phyloP scores from a whole-genome alignment of 2,888 invertebrate genomes.

The Aquatica leii region DNA sequence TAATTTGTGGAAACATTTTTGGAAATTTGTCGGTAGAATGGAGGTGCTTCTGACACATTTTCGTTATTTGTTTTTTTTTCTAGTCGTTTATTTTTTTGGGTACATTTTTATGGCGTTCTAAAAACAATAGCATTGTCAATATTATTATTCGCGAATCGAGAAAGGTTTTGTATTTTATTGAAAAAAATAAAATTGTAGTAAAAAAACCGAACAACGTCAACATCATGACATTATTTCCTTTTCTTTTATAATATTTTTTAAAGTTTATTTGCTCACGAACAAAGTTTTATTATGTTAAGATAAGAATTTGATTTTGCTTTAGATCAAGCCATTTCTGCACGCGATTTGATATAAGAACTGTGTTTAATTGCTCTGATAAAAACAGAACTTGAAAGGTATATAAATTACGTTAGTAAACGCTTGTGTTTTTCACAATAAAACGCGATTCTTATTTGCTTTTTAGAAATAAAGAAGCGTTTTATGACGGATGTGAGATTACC shows the following conservation, averaged over 20 bases:
- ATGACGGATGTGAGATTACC: not conserved
- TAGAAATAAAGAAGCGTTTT: not conserved
- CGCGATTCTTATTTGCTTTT: not conserved
- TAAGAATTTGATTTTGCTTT: conserved; percentile 18
- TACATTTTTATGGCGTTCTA: too few relatives aligned
- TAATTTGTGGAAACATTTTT: too few relatives aligned
- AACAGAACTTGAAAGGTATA: conserved; percentile 9
- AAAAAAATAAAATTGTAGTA: too few relatives aligned
- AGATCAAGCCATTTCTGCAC: conserved; percentile 12
- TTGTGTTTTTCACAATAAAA: not conserved
- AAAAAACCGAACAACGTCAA: too few relatives aligned
- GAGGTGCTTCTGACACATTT: too few relatives aligned
- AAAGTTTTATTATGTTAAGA: conserved; percentile 12
- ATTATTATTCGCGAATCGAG: too few relatives aligned
- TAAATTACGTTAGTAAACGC: conserved; percentile 2
- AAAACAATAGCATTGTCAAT: too few relatives aligned
- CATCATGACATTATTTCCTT: too few relatives aligned
- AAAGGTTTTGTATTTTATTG: too few relatives aligned
- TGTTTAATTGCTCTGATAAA: conserved; percentile 14
- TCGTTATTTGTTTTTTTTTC: too few relatives aligned
- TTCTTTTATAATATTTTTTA: not conserved
- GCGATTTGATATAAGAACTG: conserved; percentile 17
- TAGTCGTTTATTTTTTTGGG: too few relatives aligned
- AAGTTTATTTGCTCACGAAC: conserved; percentile 6
- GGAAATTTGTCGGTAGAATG: too few relatives aligned